phyloP scores from a whole-genome alignment of 2,113 vertebrate genomes.

The Neolamprologus falcicula region DNA sequence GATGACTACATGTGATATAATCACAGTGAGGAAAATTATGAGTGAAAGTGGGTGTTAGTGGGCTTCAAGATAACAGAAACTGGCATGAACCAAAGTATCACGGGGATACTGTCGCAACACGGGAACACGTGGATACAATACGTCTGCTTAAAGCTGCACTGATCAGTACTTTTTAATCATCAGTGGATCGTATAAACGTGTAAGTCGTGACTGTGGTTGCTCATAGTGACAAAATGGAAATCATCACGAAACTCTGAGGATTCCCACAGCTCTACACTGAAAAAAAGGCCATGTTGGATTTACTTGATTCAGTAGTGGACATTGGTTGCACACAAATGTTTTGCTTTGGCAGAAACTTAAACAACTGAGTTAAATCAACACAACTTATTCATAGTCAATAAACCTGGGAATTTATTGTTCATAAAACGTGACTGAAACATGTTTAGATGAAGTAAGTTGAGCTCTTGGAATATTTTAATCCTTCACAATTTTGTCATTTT shows the following conservation, averaged over 20 bases:
- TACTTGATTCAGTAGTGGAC: too few species aligned
- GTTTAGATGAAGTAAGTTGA: too few species aligned
- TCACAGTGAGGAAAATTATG: background rate
- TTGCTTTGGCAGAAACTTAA: too few species aligned
- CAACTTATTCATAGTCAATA: too few species aligned
- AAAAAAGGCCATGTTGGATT: too few species aligned
- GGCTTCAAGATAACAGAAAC: background rate
- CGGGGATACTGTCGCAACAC: background rate
- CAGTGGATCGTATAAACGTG: background rate
- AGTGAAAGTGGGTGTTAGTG: background rate
- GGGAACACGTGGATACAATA: background rate
- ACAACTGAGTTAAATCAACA: too few species aligned
- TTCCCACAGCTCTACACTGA: background rate
- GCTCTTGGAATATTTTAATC: too few species aligned
- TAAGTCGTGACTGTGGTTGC: background rate
- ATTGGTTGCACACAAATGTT: too few species aligned
- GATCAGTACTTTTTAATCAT: background rate
- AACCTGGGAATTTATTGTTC: too few species aligned
- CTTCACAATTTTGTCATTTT: too few species aligned
- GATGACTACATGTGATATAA: background rate
- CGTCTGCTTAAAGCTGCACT: background rate
- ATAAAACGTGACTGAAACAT: too few species aligned
- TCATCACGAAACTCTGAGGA: background rate
- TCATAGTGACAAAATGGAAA: background rate
- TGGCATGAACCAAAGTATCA: background rate